Base-by-base conservation (phyloP, 2,888 invertebrate genomes). In the Tetheella fluctuosa region DNA sequence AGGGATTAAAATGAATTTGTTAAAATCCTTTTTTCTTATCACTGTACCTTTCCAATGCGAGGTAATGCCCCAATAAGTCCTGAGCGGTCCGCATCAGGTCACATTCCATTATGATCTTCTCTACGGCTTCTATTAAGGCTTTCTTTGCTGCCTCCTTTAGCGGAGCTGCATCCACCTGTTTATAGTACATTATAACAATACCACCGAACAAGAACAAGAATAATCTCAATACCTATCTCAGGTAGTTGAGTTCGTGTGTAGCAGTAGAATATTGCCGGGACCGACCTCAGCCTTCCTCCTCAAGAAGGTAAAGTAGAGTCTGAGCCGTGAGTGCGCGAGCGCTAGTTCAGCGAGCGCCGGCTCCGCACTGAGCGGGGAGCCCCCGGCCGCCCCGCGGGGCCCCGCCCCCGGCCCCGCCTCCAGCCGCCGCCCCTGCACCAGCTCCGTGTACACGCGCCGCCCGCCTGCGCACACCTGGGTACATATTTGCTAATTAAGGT, bases 281-380 rank as follows among this genome's bases (percentile, higher is more conserved):
- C n/a, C n/a, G n/a, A 48, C 42, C 84, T 94, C 94, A 23, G 97
- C 93, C 79, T 98, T 94, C 63, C 97, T 94, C 58, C 95, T 94
- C 64, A 99, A 93, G 91, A 99, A 99, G 71, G 96, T 94, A 73
- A 97, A 95, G 87, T 99, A 99, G 23, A 99, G 93, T 80, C 98
- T 97, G n/a, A 97, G 95, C 68, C 98, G 94, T 0, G 97, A 96
- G 89, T 98, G 98, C 91, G 99, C 96, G 56, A 98, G 94, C 0
- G 98, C 98, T 62, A 99, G 95, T 91, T 99, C 99, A 0, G 96
- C 96, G 62, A 99, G 95, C 54, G 98, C 93, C 0, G 96, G 95
- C 91, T 99, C 99, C 60, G 98, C 94, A 2, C 72, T 67, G 12
- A 82, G 78, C 28, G 79, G 69, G 1, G 71, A 60, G 52, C 59